Evolutionary conservation across 2,113 vertebrate species (phyloP).

Genomic region (Burhinus oedicnemus): DNA sequence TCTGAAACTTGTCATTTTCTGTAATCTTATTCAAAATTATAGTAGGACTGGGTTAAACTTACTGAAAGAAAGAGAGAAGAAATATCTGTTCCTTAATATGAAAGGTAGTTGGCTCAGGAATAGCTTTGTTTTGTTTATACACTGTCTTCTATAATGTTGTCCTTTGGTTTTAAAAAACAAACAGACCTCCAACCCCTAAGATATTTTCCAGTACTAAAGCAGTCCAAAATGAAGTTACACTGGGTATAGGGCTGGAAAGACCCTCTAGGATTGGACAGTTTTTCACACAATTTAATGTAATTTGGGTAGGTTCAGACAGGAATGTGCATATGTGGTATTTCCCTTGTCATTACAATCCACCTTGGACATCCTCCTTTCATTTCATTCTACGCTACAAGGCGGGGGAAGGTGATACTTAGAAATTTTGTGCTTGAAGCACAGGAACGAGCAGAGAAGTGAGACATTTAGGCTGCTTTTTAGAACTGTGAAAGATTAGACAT

Average conservation of each 20-base stretch:
- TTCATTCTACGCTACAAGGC: background rate
- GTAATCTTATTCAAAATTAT: background rate
- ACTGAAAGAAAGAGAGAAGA: background rate
- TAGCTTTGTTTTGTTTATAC: background rate
- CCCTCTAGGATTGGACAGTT: background rate
- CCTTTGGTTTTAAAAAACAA: background rate
- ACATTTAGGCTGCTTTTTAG: background rate
- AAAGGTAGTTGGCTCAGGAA: background rate
- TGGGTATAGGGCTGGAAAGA: background rate
- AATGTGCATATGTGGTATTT: background rate
- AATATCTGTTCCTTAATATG: background rate
- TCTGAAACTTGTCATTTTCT: background rate
- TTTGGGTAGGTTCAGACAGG: background rate
- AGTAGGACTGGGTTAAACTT: background rate
- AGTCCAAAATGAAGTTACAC: background rate
- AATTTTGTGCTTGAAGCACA: background rate
- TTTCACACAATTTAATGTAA: background rate
- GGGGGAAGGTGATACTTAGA: background rate
- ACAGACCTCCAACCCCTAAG: background rate
- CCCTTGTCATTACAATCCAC: background rate
- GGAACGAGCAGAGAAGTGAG: background rate
- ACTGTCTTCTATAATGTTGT: background rate
- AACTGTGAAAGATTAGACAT: background rate
- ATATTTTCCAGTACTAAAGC: background rate
- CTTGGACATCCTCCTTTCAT: background rate